Evolutionary conservation across 2,797 vertebrate genomes (phyloP), one percentile per base, ranked within the genome.

Genomic region (Characodon lateralis): DNA sequence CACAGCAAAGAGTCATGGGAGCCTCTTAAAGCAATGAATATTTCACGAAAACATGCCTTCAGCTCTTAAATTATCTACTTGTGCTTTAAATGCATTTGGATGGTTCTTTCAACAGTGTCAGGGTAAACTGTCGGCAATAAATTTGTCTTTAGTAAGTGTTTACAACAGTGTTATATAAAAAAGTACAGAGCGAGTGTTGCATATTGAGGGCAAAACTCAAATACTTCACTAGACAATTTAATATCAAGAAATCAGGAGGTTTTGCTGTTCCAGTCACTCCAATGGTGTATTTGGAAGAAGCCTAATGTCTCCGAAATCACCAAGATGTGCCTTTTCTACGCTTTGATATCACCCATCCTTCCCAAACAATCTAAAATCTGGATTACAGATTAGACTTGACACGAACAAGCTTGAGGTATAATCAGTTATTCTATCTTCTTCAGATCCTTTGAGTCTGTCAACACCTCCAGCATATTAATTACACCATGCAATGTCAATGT

Each of bases 21-120:
- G 73, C 77, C 70, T 56, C 71, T 56, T 51, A 41, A 73, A 73
- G 43, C 31, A 80, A 82, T 74, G 56, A 84, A 90, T 87, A 87
- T 90, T 84, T 81, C 59, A 85, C 56, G 28, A 61, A 84, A 79
- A 79, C 71, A 78, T 75, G 71, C 55, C 55, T 24, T 50, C 53
- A 69, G 77, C 80, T 55, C 39, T 55, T 72, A 31, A 74, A 77
- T 79, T 77, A 77, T 68, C 6, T 35, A 48, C 63, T 63, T 7
- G 3, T 26, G 28, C 65, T 80, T 74, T 43, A 59, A 22, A 9
- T 56, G 39, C 22, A 61, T 51, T 69, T 43, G 31, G 51, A 53
- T 28, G 65, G 51, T 43, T 31, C n/a, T 39, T 70, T 76, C 13
- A 6, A 46, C 61, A n/a, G 14, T 48, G 50, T 79, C 56, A 48